A percentile compares a stretch with the other conserved stretches of the same genome.
These are phyloP conservation scores for Lamellibrachia satsuma DNA, from an alignment of 2,888 invertebrate species.

Conservation along the genomic window DNA sequence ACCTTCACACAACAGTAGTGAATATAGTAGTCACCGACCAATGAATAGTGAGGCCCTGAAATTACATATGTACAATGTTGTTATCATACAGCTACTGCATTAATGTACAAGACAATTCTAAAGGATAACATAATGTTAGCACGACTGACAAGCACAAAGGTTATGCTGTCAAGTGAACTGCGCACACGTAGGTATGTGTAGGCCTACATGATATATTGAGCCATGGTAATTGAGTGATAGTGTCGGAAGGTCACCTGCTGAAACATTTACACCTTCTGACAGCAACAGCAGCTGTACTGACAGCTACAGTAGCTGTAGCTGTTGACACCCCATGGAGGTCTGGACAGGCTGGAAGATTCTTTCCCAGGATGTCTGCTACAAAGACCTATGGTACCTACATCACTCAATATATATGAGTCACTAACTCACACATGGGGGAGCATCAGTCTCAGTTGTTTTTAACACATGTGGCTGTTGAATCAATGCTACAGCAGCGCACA, in stretches of 20 bases:
- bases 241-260: not conserved
- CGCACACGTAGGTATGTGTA: not conserved
- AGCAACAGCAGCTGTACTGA: not conserved
- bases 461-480: not conserved
- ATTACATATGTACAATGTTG: not conserved
- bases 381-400: not conserved
- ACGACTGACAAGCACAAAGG: not conserved
- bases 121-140: not conserved
- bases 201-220: no score
- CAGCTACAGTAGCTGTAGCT: slow-evolving; percentile 17
- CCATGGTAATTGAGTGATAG: not conserved
- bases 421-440: not conserved
- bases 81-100: not conserved
- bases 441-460: not conserved
- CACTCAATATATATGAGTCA: not conserved
- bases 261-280: not conserved
- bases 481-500: not conserved
- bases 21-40: not conserved
- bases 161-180: not conserved
- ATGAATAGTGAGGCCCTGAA: not conserved
- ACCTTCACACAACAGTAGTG: not conserved
- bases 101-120: not conserved
- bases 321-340: not conserved
- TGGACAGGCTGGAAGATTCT: not conserved
- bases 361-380: not conserved